Evolutionary conservation across 2,888 invertebrate genomes (phyloP).

Genomic region (Apoderus coryli): DNA sequence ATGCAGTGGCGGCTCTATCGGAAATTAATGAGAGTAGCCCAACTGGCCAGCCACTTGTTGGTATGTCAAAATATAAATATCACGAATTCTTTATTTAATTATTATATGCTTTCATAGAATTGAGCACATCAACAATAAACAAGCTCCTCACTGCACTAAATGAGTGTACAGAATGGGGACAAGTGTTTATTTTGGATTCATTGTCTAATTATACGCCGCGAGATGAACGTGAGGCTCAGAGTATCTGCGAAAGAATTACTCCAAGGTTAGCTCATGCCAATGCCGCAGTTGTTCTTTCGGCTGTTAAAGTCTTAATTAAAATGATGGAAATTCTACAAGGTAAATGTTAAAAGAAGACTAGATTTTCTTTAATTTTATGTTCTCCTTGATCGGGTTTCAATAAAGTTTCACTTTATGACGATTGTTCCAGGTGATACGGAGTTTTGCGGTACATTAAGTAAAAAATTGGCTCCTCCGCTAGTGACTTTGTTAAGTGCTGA

Average conservation of each 20-base stretch:
- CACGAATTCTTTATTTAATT: too few species aligned
- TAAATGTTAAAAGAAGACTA: slow-evolving; percentile 3
- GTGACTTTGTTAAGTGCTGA: slow-evolving; percentile 96
- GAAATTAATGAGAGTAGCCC: slow-evolving; percentile 97
- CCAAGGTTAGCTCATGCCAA: slow-evolving; percentile 97
- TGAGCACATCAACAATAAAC: slow-evolving; percentile 96
- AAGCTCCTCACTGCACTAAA: slow-evolving; percentile 95
- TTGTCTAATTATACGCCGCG: slow-evolving; percentile 93
- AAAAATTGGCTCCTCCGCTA: slow-evolving; percentile 96
- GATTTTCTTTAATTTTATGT: slow-evolving; percentile 3
- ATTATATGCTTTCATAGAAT: slow-evolving; percentile 47
- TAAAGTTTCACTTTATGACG: too few species aligned
- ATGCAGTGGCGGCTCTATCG: slow-evolving; percentile 95
- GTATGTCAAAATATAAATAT: slow-evolving; percentile 29
- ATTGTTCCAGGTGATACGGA: slow-evolving; percentile 55
- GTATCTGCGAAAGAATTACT: slow-evolving; percentile 94
- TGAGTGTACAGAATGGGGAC: slow-evolving; percentile 99
- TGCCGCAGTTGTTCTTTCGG: slow-evolving; percentile 95
- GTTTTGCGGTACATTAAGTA: slow-evolving; percentile 83
- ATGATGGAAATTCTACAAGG: slow-evolving; percentile 87
- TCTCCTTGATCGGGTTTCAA: too few species aligned
- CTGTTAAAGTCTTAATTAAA: slow-evolving; percentile 97
- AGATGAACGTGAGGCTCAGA: slow-evolving; percentile 96
- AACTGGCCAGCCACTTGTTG: slow-evolving; percentile 84
- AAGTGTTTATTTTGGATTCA: slow-evolving; percentile 96